Evolutionary conservation across 2,113 vertebrate genomes (phyloP).

Genomic region (Colossoma macropomum): DNA sequence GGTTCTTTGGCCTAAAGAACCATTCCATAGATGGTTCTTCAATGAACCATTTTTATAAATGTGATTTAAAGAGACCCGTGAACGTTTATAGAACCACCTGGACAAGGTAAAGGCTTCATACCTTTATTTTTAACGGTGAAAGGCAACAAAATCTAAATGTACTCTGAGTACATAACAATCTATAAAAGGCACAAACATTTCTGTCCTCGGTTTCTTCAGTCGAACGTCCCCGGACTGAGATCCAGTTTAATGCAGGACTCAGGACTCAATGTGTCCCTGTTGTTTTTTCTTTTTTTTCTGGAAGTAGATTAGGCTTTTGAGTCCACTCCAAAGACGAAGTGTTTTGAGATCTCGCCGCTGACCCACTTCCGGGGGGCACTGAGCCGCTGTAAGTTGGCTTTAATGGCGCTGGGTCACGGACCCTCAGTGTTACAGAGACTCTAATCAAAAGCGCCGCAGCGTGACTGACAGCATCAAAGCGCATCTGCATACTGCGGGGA

Average conservation of each 20-base stretch:
- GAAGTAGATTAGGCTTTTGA: constrained; percentile 3
- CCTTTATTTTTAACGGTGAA: no score
- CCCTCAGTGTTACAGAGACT: constrained; percentile 57
- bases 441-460: constrained; percentile 68
- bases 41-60: no score
- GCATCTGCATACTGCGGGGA: constrained; percentile 57
- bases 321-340: constrained; percentile 47
- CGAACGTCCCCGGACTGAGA: constrained; percentile 5
- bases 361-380: constrained; percentile 57
- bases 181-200: constrained; percentile 22
- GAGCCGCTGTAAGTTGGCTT: constrained; percentile 50
- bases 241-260: constrained; percentile 17
- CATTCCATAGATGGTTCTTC: no score
- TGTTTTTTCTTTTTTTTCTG: not conserved
- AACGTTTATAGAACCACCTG: no score
- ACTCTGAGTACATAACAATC: not conserved
- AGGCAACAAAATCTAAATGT: no score
- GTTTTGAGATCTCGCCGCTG: constrained; percentile 47
- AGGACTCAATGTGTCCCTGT: not conserved
- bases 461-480: constrained; percentile 74
- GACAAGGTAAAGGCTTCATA: no score
- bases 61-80: no score
- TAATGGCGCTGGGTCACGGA: constrained; percentile 64
- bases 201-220: constrained; percentile 33
- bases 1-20: no score